A percentile compares a stretch with the other conserved stretches of the same genome.
These are phyloP conservation scores for Oreochromis spilurus DNA, from an alignment of 2,113 vertebrate species.

Conservation along the genomic window DNA sequence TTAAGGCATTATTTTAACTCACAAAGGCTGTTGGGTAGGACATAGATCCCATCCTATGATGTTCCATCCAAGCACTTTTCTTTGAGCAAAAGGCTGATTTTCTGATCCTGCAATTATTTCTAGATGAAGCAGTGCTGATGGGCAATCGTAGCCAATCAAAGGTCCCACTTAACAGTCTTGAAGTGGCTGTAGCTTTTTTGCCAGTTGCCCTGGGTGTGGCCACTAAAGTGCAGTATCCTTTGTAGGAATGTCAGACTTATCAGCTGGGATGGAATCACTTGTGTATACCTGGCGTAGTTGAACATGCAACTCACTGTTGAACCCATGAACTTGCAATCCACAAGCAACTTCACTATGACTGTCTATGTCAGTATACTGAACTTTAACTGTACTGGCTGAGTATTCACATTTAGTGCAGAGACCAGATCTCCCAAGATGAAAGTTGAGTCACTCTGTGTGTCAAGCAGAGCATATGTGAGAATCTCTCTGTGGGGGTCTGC, in stretches of 20 bases:
- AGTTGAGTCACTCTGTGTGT: neutral
- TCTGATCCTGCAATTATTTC: neutral
- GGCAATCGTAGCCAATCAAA: accelerated
- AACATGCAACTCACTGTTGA: accelerated
- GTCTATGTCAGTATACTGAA: neutral
- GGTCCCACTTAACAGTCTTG: neutral
- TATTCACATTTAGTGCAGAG: neutral
- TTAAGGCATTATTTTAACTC: neutral
- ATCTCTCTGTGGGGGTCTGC: accelerated
- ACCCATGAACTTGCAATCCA: accelerated
- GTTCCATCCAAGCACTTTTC: neutral
- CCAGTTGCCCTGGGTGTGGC: accelerated
- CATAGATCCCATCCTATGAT: neutral
- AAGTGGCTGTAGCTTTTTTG: neutral
- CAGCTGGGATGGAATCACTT: neutral
- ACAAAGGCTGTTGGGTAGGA: neutral
- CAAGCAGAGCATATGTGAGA: accelerated
- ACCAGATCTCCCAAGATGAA: neutral
- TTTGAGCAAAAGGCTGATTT: neutral
- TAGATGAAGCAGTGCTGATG: neutral
- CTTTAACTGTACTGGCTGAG: neutral
- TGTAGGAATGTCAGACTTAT: neutral
- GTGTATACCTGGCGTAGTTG: neutral
- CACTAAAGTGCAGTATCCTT: neutral
- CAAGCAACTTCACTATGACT: neutral